Conservation (phyloP, 2,888 invertebrate species). For the Thyatira batis region DNA sequence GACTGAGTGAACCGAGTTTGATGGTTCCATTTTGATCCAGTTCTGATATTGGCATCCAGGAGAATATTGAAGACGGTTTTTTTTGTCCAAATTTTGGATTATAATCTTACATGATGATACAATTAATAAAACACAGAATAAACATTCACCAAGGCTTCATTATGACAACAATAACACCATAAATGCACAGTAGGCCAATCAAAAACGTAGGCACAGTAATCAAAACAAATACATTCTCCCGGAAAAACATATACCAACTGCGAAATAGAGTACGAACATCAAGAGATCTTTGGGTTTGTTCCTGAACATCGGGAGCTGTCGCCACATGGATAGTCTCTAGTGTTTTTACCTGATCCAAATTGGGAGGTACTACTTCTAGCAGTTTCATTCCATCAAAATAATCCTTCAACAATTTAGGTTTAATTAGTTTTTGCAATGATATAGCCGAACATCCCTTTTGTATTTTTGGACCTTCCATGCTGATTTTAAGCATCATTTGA, state of each 20-base stretch:
- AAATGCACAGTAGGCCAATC: slow-evolving; percentile 48
- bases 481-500: slow-evolving; percentile 46
- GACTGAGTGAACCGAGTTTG: no score
- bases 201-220: slow-evolving; percentile 62
- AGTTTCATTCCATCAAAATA: slow-evolving; percentile 45
- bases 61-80: no score
- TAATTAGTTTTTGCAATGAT: slow-evolving; percentile 26
- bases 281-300: slow-evolving; percentile 7
- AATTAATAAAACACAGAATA: slow-evolving; percentile 2
- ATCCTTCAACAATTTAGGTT: slow-evolving; percentile 36
- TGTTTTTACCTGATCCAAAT: slow-evolving; percentile 5
- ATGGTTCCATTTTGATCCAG: no score
- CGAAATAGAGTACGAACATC: slow-evolving; percentile 22
- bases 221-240: slow-evolving; percentile 57
- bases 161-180: slow-evolving; percentile 48
- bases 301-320: slow-evolving; percentile 21
- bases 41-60: no score
- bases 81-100: not conserved
- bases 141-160: slow-evolving; percentile 40
- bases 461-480: slow-evolving; percentile 27
- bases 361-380: slow-evolving; percentile 10
- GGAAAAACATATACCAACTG: slow-evolving; percentile 41
- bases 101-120: not conserved
- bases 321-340: slow-evolving; percentile 36
- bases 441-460: slow-evolving; percentile 9